phyloP scores from a whole-genome alignment of 1,140 invertebrate species.

The Nixonia krombeini region DNA sequence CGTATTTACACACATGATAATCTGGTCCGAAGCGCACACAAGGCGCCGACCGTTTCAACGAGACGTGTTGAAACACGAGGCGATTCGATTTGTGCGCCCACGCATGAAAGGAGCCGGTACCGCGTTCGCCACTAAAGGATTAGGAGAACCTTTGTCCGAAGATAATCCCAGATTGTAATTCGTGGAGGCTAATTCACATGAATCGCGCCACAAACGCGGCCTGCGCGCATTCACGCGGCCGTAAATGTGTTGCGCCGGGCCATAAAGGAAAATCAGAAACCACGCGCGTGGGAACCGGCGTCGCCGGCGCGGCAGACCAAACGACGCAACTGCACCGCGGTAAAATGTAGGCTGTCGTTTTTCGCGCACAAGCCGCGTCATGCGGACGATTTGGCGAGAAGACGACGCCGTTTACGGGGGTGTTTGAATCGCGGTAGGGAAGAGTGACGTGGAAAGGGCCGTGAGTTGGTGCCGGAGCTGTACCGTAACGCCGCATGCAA shows the following conservation, averaged over 20 bases:
- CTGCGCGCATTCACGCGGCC: constrained; percentile 34
- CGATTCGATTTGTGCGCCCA: constrained; percentile 51
- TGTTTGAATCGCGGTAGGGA: too few species aligned
- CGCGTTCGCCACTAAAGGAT: constrained; percentile 46
- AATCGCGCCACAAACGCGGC: constrained; percentile 24
- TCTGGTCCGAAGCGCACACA: constrained; percentile 19
- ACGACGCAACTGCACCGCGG: too few species aligned
- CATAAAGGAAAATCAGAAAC: constrained; percentile 45
- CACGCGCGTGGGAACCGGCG: constrained; percentile 46
- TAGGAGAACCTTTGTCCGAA: constrained; percentile 49
- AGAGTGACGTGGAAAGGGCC: too few species aligned
- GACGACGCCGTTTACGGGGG: too few species aligned
- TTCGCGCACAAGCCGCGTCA: too few species aligned
- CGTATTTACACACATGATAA: constrained; percentile 40
- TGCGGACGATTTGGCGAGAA: too few species aligned
- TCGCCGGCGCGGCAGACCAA: too few species aligned
- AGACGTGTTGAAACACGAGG: constrained; percentile 49
- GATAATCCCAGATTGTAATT: constrained; percentile 49
- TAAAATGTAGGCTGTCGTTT: too few species aligned
- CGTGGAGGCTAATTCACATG: constrained; percentile 44
- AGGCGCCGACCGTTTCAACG: constrained; percentile 29
- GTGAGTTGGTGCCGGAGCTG: too few species aligned
- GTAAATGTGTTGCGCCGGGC: constrained; percentile 40
- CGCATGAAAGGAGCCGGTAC: constrained; percentile 43
- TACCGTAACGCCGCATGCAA: too few species aligned